A percentile compares a stretch with the other conserved stretches of the same genome.
phyloP scores from a whole-genome alignment of 2,113 vertebrate species.

The Malurus elegans region DNA sequence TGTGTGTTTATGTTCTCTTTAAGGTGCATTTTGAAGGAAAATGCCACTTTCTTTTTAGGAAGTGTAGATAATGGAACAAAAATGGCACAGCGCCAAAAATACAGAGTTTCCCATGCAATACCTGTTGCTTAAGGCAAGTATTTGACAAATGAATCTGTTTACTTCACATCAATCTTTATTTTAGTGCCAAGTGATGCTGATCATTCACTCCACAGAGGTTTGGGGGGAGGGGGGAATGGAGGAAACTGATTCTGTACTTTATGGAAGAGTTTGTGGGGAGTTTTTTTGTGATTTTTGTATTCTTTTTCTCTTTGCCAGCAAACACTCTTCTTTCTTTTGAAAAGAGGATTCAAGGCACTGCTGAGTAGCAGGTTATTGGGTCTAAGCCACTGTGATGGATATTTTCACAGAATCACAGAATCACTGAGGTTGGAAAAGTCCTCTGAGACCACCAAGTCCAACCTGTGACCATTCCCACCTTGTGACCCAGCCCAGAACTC shows the following conservation, averaged over 20 bases:
- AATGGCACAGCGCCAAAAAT: not conserved
- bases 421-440: not conserved
- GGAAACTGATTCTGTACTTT: not conserved
- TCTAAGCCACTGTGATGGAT: not conserved
- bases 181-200: not conserved
- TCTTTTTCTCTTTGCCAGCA: not conserved
- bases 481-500: not conserved
- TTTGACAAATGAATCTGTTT: not conserved
- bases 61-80: not conserved
- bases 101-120: not conserved
- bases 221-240: rapidly evolving
- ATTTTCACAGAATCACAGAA: not conserved
- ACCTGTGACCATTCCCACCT: not conserved
- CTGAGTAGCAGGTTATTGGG: rapidly evolving
- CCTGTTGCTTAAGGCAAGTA: not conserved
- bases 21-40: not conserved
- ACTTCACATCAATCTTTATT: not conserved
- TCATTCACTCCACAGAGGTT: not conserved
- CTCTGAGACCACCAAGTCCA: not conserved
- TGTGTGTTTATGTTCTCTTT: not conserved
- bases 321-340: not conserved
- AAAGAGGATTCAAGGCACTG: not conserved
- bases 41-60: not conserved
- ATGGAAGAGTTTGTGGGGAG: not conserved
- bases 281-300: not conserved